Base-by-base conservation (phyloP, 2,113 vertebrate genomes). In the Epinephelus lanceolatus region DNA sequence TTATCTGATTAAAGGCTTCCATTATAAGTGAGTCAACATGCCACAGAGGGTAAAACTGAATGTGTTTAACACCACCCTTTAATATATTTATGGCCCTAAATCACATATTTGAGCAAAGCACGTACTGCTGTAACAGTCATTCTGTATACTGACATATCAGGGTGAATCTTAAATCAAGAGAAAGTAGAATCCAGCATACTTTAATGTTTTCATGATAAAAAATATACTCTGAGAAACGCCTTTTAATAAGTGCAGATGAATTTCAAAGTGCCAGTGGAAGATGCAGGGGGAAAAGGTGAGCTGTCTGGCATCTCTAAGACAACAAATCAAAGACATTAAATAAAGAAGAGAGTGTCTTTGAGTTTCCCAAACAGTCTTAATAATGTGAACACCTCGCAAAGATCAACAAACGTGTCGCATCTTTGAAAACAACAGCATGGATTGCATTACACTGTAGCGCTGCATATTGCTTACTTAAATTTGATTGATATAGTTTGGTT, bases 281-380 rank as follows among this genome's bases (percentile, higher is more conserved):
- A 53, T 33, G 56, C 1, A 1, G 51, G 27, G 56, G 15, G 33
- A 30, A 53, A 40, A 86, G 60, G 67, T 76, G 73, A 55, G 66
- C 60, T 37, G n/a, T 53, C 27, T 71, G 60, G 53, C 53, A 61
- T 53, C 55, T 84, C 19, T 15, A 23, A 73, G 47, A 71, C 42
- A 81, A 53, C 49, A 61, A 76, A 76, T 80, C 33, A 71, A 68
- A 86, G 17, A 51, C 45, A 72, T 52, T 57, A 56, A 81, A 71
- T 6, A 68, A 68, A 30, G 11, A 27, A 68, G 27, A 17, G 21
- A 42, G 37, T 71, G 18, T 55, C 37, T 74, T 68, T 74, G 23
- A 30, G 23, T 68, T 68, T 63, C 49, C 13, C n/a, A 57, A 56
- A 45, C 51, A 79, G 18, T 75, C 42, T 57, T 55, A 62, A 70